Evolutionary conservation across 2,113 vertebrate genomes (phyloP).

Genomic region (Clarias macrocephalus): DNA sequence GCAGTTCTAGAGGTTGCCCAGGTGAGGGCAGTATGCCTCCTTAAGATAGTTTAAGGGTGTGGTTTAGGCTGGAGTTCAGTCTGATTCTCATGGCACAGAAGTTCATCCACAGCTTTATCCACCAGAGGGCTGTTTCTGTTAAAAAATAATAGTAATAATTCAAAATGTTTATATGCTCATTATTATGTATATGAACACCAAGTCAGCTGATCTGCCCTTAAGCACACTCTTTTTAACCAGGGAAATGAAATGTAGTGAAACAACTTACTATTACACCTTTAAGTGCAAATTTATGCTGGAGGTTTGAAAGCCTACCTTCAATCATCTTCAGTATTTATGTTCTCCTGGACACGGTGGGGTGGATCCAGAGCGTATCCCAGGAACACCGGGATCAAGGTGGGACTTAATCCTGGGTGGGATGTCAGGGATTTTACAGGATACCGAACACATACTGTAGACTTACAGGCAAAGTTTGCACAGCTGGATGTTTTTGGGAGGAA

Average conservation of each 20-base stretch:
- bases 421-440: neutral
- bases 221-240: neutral
- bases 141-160: too few relatives aligned
- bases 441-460: neutral
- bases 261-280: neutral
- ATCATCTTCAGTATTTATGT: neutral
- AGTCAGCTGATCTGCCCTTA: neutral
- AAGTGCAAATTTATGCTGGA: neutral
- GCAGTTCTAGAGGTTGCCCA: slow-evolving; percentile 35
- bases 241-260: neutral
- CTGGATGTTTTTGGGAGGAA: neutral
- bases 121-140: neutral
- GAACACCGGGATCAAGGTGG: neutral
- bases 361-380: neutral
- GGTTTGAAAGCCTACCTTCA: neutral
- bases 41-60: neutral
- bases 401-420: neutral
- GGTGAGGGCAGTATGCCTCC: slow-evolving; percentile 36
- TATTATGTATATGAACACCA: too few relatives aligned
- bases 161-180: too few relatives aligned
- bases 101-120: neutral
- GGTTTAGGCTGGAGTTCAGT: neutral
- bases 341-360: neutral
- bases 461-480: neutral
- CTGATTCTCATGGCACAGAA: neutral